phyloP scores from a whole-genome alignment of 2,797 vertebrate species.

The Crenichthys baileyi region DNA sequence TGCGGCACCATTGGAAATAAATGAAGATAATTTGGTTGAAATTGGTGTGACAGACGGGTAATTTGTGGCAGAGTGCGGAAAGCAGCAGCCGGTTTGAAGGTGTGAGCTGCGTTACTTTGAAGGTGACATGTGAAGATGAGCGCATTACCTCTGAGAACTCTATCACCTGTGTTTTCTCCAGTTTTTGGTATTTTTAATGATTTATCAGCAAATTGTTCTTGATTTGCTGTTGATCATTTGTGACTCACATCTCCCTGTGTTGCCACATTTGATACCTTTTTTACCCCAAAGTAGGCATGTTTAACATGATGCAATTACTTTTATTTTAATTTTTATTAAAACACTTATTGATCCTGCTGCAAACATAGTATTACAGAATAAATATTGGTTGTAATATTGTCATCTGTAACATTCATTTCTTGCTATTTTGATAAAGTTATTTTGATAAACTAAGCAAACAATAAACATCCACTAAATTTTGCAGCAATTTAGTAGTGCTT shows the following conservation, averaged over 20 bases:
- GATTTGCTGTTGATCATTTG: constrained; percentile 44
- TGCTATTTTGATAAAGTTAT: not conserved
- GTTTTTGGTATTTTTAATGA: constrained; percentile 48
- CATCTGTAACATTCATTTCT: not conserved
- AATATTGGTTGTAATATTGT: not conserved
- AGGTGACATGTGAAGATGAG: constrained; percentile 66
- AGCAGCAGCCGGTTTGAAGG: constrained; percentile 67
- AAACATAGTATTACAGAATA: not conserved
- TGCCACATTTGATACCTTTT: constrained; percentile 24
- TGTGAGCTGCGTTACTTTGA: constrained; percentile 59
- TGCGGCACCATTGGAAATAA: constrained; percentile 85
- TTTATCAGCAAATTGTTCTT: constrained; percentile 37
- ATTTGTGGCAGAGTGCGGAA: constrained; percentile 78
- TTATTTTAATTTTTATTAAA: not conserved
- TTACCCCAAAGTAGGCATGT: constrained; percentile 4
- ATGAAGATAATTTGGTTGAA: constrained; percentile 85
- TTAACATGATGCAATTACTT: not conserved
- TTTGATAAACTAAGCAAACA: not conserved
- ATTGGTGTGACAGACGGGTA: constrained; percentile 85
- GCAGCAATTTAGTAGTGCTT: not conserved
- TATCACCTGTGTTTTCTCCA: constrained; percentile 40
- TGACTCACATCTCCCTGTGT: constrained; percentile 30
- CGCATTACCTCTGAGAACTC: constrained; percentile 55
- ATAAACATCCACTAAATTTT: not conserved
- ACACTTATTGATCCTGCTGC: not conserved